Conservation (phyloP, 1,140 invertebrate species). For the Asbolus verrucosus region DNA sequence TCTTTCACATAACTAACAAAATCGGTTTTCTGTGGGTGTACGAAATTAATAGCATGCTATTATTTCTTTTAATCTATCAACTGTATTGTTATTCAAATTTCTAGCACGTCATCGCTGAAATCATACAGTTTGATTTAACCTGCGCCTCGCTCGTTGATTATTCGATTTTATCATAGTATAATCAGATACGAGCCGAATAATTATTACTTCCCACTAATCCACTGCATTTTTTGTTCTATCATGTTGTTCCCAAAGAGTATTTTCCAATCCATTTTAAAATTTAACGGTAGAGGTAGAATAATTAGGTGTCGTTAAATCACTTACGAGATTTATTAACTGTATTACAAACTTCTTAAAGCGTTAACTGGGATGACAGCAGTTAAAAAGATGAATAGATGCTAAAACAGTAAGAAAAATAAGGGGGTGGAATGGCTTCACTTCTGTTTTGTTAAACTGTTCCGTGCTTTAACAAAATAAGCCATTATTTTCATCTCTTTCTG, state of each 20-base stretch:
- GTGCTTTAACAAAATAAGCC: too few species aligned
- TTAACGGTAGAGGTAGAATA: too few species aligned
- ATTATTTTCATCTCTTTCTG: too few species aligned
- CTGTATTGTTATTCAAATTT: slow-evolving; percentile 43
- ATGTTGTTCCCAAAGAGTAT: neutral
- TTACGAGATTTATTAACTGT: too few species aligned
- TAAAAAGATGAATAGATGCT: too few species aligned
- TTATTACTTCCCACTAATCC: slow-evolving; percentile 25
- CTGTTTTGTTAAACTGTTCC: too few species aligned
- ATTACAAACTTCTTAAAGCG: too few species aligned
- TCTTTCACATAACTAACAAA: slow-evolving; percentile 21
- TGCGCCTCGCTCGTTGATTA: slow-evolving; percentile 41
- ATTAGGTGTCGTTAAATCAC: too few species aligned
- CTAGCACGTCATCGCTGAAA: slow-evolving; percentile 41
- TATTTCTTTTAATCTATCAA: slow-evolving; percentile 40
- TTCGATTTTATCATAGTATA: slow-evolving; percentile 39
- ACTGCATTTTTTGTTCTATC: neutral
- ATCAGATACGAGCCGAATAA: slow-evolving; percentile 40
- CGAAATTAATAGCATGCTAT: slow-evolving; percentile 41
- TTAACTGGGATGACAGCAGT: too few species aligned
- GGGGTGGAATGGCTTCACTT: too few species aligned
- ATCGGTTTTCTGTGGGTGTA: slow-evolving; percentile 34
- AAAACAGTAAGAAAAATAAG: too few species aligned
- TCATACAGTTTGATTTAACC: slow-evolving; percentile 40
- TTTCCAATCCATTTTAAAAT: too few species aligned